These are phyloP conservation scores for Steatocranus sp. DNA, from an alignment of 2,797 vertebrate genomes.

Conservation along the genomic window DNA sequence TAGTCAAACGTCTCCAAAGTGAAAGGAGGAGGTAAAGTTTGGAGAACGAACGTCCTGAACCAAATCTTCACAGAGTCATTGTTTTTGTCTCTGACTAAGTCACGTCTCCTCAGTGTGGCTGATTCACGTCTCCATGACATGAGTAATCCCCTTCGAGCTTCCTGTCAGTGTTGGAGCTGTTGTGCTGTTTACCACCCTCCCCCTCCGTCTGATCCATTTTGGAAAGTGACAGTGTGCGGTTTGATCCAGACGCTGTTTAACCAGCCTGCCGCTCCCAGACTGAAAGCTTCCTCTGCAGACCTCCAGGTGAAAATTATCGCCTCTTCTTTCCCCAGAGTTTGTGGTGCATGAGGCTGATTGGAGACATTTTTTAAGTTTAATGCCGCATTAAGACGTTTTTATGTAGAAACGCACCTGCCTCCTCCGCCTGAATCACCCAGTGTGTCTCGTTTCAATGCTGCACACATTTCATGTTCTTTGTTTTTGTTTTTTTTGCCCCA, in stretches of 20 bases:
- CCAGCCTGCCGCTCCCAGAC: background rate
- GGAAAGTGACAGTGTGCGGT: slow-evolving; percentile 3
- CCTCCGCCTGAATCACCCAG: background rate
- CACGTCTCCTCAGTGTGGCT: background rate
- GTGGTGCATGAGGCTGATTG: background rate
- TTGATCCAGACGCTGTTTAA: background rate
- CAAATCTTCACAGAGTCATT: background rate
- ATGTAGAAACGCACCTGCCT: background rate
- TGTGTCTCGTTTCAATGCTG: background rate
- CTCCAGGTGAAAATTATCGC: fast-evolving
- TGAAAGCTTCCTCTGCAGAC: background rate
- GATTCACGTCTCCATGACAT: fast-evolving
- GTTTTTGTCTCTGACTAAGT: background rate
- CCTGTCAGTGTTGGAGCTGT: background rate
- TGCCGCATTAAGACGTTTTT: background rate
- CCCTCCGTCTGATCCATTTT: slow-evolving; percentile 25
- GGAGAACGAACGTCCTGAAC: fast-evolving
- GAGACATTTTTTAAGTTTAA: background rate
- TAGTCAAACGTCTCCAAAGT: fast-evolving
- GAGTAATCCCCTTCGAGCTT: background rate
- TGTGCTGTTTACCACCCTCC: background rate
- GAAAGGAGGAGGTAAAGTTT: fast-evolving
- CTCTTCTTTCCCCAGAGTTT: background rate
- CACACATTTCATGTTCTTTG: background rate
- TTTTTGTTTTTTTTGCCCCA: too few relatives aligned